These are phyloP conservation scores for Hucho hucho DNA, from an alignment of 2,113 vertebrate genomes.

Conservation along the genomic window DNA sequence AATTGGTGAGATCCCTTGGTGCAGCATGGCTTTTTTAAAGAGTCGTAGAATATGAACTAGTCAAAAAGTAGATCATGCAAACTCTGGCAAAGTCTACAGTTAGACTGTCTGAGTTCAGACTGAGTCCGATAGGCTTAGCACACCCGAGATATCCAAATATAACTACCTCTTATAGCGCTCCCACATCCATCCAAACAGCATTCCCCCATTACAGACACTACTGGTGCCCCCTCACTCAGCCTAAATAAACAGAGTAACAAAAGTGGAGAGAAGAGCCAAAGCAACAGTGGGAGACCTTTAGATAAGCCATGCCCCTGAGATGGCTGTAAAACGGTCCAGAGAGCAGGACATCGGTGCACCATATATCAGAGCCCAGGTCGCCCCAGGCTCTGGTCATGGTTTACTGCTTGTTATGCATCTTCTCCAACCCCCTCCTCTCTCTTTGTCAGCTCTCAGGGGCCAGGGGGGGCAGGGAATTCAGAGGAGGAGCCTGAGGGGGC, in stretches of 20 bases:
- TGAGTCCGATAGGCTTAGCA: neutral
- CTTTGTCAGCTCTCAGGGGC: conserved; percentile 11
- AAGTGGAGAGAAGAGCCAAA: neutral
- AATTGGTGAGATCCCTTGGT: neutral
- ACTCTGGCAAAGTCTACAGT: neutral
- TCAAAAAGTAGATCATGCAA: neutral
- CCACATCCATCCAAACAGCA: neutral
- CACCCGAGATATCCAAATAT: neutral
- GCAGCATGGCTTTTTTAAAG: neutral
- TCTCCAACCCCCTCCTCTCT: neutral
- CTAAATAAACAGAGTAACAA: conserved; percentile 14
- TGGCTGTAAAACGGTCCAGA: conserved; percentile 19
- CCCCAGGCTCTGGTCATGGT: conserved; percentile 15
- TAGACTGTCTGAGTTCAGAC: neutral
- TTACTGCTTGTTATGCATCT: conserved; percentile 12
- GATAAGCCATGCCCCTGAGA: conserved; percentile 20
- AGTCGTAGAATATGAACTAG: neutral
- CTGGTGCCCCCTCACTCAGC: neutral
- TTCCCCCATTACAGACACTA: neutral
- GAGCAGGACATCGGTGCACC: conserved; percentile 10
- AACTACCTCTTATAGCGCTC: neutral
- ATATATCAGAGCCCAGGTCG: conserved; percentile 5
- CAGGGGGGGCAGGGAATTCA: neutral
- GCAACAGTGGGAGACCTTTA: conserved; percentile 1
- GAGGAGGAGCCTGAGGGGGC: neutral